A percentile compares a stretch with the other conserved stretches of the same genome.
These are phyloP conservation scores for Orycteropus afer DNA, from an alignment of 2,113 vertebrate genomes.

Conservation along the genomic window DNA sequence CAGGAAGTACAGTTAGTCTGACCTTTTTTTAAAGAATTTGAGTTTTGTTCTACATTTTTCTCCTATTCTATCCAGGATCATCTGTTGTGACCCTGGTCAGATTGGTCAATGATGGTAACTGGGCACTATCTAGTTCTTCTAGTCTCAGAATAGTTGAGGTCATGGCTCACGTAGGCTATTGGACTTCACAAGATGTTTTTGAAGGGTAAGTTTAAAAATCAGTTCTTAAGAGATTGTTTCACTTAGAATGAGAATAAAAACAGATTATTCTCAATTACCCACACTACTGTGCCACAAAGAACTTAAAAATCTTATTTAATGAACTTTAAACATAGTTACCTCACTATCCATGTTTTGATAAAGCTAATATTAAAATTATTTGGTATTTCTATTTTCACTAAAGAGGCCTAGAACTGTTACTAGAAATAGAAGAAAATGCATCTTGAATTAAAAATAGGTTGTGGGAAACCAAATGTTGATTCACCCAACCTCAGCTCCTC, in stretches of 20 bases:
- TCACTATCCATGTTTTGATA: neutral
- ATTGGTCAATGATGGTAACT: no score
- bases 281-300: neutral
- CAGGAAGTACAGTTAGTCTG: neutral
- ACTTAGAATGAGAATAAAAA: constrained; percentile 38
- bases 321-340: neutral
- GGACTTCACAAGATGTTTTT: neutral
- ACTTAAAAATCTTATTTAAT: constrained; percentile 1
- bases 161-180: neutral
- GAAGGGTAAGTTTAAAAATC: neutral
- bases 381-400: neutral
- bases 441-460: neutral
- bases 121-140: neutral
- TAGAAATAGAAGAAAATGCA: neutral
- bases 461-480: neutral
- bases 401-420: neutral
- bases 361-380: constrained; percentile 6
- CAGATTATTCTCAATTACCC: neutral
- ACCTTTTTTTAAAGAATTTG: neutral
- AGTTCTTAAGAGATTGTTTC: neutral
- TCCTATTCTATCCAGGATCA: no score
- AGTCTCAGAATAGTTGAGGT: neutral
- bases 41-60: neutral
- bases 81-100: no score
- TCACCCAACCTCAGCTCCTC: neutral